Evolutionary conservation across 2,797 vertebrate species (phyloP), one percentile per base, ranked within the genome.

Genomic region (Agapornis canus): DNA sequence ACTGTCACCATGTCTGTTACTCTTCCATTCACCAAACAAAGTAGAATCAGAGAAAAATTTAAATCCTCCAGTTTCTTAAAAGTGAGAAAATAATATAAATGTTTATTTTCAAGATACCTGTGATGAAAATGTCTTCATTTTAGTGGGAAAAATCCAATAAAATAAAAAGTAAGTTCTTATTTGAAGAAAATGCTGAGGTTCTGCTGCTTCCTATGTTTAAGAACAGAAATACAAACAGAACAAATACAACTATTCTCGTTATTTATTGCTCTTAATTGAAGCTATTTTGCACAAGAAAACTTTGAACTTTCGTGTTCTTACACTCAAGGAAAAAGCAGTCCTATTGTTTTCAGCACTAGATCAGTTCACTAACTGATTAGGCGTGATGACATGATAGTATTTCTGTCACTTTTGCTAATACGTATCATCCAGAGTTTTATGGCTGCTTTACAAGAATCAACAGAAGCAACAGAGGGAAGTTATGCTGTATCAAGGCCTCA

Each of bases 271-370:
- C 45, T 40, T 78, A 40, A 69, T 37, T 23, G 13, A 25, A 29
- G 25, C 1, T 71, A 11, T 51, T 86, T 79, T 79, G 39, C 35
- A 29, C 35, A 63, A 29, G 10, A 23, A 32, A 56, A 32, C n/a
- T 89, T 86, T 77, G 56, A 81, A 19, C 8, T 69, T 35, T 27
- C 19, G 14, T 5, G 2, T 86, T 69, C 18, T 15, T 49, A 29
- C 7, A 27, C 3, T 16, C 16, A 31, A 27, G 31, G 49, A 86
- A 69, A 27, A 5, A 7, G 2, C 0, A 0, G 21, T 43, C 25
- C 23, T 82, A 10, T 6, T 49, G 37, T 37, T 18, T 57, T 57
- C 60, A 29, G 11, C 16, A 39, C 11, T 45, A 65, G 16, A 13
- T 9, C 31, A 60, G 32, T 5, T 1, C 65, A 35, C 4, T 35